Evolutionary conservation across 1,140 invertebrate species (phyloP).

Genomic region (Psilanteris sp.): DNA sequence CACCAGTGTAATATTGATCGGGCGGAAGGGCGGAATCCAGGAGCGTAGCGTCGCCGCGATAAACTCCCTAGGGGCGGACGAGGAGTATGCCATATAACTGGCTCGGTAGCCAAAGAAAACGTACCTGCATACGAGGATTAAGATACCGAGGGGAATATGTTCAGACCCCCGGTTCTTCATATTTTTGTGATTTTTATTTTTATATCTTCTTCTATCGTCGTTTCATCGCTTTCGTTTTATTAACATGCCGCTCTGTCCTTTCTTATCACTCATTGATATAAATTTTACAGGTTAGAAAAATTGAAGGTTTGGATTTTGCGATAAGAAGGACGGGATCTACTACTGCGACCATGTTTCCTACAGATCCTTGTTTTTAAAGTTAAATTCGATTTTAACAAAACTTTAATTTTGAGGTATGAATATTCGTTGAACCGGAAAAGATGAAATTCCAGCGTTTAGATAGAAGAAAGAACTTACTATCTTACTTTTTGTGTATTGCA

Average conservation of each 20-base stretch:
- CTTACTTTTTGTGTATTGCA: too few species aligned
- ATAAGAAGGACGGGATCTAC: background rate
- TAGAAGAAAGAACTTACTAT: too few species aligned
- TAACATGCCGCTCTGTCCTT: background rate
- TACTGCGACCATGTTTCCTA: background rate
- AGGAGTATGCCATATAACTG: slow-evolving; percentile 29
- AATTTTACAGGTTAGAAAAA: slow-evolving; percentile 16
- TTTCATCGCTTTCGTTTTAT: background rate
- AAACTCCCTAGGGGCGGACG: slow-evolving; percentile 61
- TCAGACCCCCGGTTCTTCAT: background rate
- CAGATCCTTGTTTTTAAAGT: background rate
- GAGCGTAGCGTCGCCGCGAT: slow-evolving; percentile 63
- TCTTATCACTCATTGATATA: slow-evolving; percentile 4
- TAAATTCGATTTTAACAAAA: background rate
- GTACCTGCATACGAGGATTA: slow-evolving; percentile 4
- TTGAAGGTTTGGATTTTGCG: background rate
- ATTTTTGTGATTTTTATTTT: slow-evolving; percentile 3
- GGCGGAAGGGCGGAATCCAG: slow-evolving; percentile 78
- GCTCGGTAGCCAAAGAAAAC: slow-evolving; percentile 6
- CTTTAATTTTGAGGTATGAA: slow-evolving; percentile 8
- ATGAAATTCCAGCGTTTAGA: too few species aligned
- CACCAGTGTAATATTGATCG: slow-evolving; percentile 79
- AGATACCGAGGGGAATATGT: slow-evolving; percentile 8
- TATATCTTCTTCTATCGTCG: background rate
- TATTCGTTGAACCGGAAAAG: background rate